A percentile compares a stretch with the other conserved stretches of the same genome.
Evolutionary conservation across 2,797 vertebrate species (phyloP).

Genomic region (Oreortyx pictus): DNA sequence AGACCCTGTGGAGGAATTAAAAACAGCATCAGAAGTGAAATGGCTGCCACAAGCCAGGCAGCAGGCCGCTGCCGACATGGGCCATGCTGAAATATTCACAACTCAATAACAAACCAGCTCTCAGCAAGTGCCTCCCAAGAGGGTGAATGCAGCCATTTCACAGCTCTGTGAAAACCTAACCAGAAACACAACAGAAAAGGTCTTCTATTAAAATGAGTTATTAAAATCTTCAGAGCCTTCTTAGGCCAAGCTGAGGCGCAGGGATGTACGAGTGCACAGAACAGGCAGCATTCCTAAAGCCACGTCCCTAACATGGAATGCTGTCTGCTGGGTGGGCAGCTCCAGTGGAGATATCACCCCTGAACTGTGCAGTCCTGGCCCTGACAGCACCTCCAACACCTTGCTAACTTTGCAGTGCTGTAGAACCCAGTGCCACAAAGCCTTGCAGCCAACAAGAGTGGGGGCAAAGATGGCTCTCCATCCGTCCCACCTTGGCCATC

Average conservation of each 20-base stretch:
- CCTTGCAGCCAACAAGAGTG: not conserved
- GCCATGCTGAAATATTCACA: slow-evolving; percentile 32
- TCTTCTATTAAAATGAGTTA: not conserved
- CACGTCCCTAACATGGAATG: fast-evolving
- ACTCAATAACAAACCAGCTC: slow-evolving; percentile 27
- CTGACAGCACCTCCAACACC: not conserved
- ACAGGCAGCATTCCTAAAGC: not conserved
- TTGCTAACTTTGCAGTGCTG: not conserved
- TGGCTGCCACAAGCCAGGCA: not conserved
- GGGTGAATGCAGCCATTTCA: slow-evolving; percentile 16
- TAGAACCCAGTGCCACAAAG: not conserved
- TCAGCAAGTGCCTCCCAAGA: not conserved
- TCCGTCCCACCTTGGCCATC: not conserved
- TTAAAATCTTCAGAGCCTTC: not conserved
- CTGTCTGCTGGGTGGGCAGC: not conserved
- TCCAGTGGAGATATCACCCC: not conserved
- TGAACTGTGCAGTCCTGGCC: not conserved
- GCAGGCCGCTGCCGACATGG: not conserved
- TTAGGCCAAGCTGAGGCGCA: not conserved
- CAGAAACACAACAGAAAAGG: not conserved
- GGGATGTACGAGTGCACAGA: fast-evolving
- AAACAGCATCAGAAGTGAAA: not conserved
- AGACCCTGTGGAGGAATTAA: not conserved
- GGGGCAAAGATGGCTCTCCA: not conserved
- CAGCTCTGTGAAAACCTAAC: not conserved